These are phyloP conservation scores for Sitobion miscanthi DNA, from an alignment of 1,140 invertebrate genomes.

Conservation along the genomic window DNA sequence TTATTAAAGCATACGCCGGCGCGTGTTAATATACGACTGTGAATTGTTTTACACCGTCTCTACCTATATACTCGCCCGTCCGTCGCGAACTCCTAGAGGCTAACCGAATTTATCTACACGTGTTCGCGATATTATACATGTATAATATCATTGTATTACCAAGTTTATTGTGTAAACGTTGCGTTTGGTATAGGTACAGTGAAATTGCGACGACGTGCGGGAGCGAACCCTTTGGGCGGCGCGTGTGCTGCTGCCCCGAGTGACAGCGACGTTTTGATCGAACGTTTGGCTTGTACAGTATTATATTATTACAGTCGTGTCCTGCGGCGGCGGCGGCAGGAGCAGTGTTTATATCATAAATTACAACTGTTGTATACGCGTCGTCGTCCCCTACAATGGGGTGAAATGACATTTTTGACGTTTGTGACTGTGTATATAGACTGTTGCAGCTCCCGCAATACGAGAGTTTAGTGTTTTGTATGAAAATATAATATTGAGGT, in stretches of 20 bases:
- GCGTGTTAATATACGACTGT: neutral
- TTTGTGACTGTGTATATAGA: neutral
- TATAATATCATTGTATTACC: neutral
- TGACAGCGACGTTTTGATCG: slow-evolving; percentile 32
- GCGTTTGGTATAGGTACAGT: neutral
- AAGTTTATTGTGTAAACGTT: neutral
- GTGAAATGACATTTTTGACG: neutral
- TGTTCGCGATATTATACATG: neutral
- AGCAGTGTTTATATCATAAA: neutral
- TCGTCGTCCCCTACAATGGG: neutral
- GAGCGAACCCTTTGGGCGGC: neutral
- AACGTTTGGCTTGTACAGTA: neutral
- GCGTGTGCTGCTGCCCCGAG: neutral
- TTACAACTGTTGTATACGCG: neutral
- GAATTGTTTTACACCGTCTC: neutral
- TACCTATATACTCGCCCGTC: neutral
- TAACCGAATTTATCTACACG: neutral
- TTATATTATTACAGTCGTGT: neutral
- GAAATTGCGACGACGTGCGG: neutral
- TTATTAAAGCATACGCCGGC: neutral
- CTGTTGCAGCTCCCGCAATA: neutral
- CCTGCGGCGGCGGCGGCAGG: neutral
- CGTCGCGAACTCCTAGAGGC: neutral
- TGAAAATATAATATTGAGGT: no score
- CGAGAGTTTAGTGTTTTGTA: no score